Evolutionary conservation across 2,113 vertebrate genomes (phyloP).

Genomic region (Heterotilapia buettikoferi): DNA sequence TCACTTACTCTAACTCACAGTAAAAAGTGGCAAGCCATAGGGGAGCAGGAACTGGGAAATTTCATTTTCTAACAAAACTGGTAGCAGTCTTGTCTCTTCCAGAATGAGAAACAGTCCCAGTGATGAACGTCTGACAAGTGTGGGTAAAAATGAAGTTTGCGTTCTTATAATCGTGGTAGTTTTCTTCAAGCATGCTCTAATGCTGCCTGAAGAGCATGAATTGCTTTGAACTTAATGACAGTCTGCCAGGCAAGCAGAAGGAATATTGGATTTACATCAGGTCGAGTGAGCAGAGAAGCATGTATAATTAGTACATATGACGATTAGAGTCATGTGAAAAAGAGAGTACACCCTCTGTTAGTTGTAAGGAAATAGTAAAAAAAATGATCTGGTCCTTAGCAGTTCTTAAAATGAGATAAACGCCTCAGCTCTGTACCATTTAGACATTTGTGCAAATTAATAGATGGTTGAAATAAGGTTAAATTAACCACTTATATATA

Average conservation of each 20-base stretch:
- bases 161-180: neutral
- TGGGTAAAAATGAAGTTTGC: neutral
- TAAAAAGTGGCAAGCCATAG: slow-evolving; percentile 1
- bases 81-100: neutral
- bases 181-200: neutral
- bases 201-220: neutral
- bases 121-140: neutral
- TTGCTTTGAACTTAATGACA: neutral
- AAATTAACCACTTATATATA: neutral
- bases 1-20: slow-evolving; percentile 14
- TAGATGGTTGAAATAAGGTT: neutral
- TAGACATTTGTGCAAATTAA: rapidly evolving
- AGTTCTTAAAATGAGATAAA: neutral
- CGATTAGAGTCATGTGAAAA: neutral
- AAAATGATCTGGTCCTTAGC: neutral
- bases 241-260: neutral
- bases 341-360: neutral
- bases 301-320: neutral
- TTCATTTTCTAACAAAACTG: slow-evolving; percentile 2
- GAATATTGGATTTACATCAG: neutral
- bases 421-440: neutral
- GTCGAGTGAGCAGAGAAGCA: neutral
- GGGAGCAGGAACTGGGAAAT: slow-evolving; percentile 13
- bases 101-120: neutral
- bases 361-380: neutral